phyloP scores from a whole-genome alignment of 2,797 vertebrate genomes.

The Diceros bicornis region DNA sequence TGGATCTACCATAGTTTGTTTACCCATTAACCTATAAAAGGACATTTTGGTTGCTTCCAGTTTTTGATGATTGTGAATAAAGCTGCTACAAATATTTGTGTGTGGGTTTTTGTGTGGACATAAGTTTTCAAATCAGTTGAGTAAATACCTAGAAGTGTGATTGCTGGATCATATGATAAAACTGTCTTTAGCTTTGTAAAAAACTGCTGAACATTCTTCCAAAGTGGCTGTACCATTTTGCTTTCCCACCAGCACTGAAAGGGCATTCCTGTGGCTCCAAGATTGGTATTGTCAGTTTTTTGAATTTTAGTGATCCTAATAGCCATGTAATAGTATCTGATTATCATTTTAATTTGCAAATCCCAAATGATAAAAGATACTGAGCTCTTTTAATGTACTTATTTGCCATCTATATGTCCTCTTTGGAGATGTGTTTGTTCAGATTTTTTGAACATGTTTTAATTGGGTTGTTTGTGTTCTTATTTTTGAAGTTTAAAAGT shows the following conservation, averaged over 20 bases:
- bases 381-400: not conserved
- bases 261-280: not conserved
- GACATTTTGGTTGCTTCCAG: not conserved
- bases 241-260: not conserved
- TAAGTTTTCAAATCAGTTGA: not conserved
- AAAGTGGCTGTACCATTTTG: not conserved
- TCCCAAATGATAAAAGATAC: not conserved
- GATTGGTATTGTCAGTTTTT: not conserved
- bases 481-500: constrained; percentile 20
- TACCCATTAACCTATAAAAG: not conserved
- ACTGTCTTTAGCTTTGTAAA: not conserved
- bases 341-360: not conserved
- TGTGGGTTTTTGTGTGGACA: not conserved
- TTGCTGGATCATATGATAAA: not conserved
- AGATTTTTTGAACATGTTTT: not conserved
- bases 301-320: not conserved
- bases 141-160: not conserved
- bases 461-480: not conserved
- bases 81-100: constrained; percentile 1
- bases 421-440: not conserved
- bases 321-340: not conserved
- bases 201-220: not conserved
- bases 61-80: not conserved
- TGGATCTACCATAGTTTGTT: not conserved
- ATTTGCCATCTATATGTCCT: not conserved